Conservation (phyloP, 2,113 vertebrate species). For the Carlito syrichta region DNA sequence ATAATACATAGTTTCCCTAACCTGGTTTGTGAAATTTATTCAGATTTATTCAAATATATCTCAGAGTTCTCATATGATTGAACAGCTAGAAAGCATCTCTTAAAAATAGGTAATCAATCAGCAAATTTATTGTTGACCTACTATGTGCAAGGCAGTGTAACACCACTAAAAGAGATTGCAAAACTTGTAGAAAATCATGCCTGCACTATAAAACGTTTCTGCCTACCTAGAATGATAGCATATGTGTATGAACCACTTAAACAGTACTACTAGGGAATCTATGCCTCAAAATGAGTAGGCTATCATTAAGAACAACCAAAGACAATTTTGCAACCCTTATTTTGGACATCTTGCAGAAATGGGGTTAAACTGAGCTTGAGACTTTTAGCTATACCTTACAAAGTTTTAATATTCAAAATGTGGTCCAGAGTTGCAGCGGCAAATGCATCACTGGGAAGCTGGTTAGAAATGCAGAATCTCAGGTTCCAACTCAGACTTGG, state of each 20-base stretch:
- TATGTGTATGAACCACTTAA: neutral
- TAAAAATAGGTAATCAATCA: conserved; percentile 17
- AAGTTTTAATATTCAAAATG: neutral
- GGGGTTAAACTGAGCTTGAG: neutral
- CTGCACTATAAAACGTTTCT: neutral
- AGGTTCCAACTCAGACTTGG: neutral
- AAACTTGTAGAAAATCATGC: neutral
- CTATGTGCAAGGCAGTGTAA: neutral
- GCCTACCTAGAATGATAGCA: neutral
- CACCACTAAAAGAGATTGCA: neutral
- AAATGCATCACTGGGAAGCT: neutral
- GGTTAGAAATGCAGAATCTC: neutral
- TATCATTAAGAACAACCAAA: neutral
- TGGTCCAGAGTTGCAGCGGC: neutral
- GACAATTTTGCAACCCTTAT: neutral
- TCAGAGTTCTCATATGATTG: neutral
- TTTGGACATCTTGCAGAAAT: neutral
- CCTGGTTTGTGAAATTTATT: neutral
- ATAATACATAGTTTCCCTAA: neutral
- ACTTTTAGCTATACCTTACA: neutral
- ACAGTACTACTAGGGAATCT: neutral
- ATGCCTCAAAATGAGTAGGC: neutral
- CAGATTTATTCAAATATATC: neutral
- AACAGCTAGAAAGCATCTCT: neutral
- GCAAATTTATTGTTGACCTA: neutral